Evolutionary conservation across 2,113 vertebrate genomes (phyloP).

Genomic region (Poecilia latipinna): DNA sequence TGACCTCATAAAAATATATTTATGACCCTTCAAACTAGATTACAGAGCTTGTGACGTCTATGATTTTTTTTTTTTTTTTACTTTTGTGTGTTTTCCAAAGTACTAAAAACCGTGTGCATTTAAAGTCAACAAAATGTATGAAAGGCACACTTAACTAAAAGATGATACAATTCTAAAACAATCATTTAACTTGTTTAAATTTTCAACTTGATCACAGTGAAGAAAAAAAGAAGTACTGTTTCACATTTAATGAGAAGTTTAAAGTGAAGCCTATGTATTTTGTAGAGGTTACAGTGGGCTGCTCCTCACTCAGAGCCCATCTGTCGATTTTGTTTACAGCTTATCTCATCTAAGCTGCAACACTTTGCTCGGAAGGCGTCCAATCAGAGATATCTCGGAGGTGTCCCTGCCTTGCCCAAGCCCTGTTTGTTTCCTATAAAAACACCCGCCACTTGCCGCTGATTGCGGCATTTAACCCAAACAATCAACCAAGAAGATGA

Average conservation of each 20-base stretch:
- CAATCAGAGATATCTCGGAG: slow-evolving; percentile 23
- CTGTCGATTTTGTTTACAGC: neutral
- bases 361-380: slow-evolving; percentile 3
- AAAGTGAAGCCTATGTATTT: too few relatives aligned
- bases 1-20: neutral
- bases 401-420: slow-evolving; percentile 35
- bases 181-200: neutral
- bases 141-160: neutral
- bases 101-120: neutral
- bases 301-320: neutral
- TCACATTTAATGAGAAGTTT: neutral
- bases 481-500: slow-evolving; percentile 67
- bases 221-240: neutral
- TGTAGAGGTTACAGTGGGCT: too few relatives aligned
- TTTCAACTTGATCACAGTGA: neutral
- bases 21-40: neutral
- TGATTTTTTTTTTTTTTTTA: neutral
- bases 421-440: slow-evolving; percentile 2
- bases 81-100: neutral
- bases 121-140: neutral
- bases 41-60: neutral
- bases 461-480: slow-evolving; percentile 2
- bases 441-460: neutral
- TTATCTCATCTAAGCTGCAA: slow-evolving; percentile 20
- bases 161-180: neutral